A percentile compares a stretch with the other conserved stretches of the same genome.
These are phyloP conservation scores for Phaethornis superciliosus DNA, from an alignment of 2,113 vertebrate species.

Conservation along the genomic window DNA sequence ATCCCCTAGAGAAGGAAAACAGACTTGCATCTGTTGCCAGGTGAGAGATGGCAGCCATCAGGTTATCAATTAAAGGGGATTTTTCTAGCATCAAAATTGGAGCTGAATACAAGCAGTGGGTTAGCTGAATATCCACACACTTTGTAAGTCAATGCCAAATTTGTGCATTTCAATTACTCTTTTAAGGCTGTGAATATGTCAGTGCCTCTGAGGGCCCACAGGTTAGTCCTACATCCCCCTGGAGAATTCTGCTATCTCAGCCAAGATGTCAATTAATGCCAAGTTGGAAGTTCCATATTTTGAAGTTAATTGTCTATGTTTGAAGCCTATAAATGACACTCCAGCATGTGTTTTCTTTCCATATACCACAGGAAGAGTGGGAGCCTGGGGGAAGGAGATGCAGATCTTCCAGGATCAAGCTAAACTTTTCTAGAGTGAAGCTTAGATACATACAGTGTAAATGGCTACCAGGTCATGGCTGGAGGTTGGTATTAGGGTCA, in stretches of 20 bases:
- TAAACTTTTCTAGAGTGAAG: background rate
- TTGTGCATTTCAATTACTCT: background rate
- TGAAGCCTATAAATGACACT: background rate
- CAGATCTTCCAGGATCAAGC: background rate
- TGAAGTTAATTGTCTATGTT: background rate
- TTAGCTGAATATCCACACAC: background rate
- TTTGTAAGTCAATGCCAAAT: background rate
- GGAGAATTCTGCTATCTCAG: background rate
- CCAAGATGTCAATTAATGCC: rapidly evolving
- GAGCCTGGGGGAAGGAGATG: background rate
- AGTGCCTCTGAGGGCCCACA: background rate
- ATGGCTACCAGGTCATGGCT: background rate
- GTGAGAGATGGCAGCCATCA: background rate
- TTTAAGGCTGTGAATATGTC: background rate
- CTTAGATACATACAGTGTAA: background rate
- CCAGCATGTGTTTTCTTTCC: background rate
- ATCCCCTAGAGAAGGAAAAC: background rate
- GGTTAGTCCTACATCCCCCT: background rate
- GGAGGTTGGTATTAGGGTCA: background rate
- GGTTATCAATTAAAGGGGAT: background rate
- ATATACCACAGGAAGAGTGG: background rate
- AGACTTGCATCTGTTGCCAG: rapidly evolving
- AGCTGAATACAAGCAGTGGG: background rate
- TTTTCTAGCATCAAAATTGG: background rate
- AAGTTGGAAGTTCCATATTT: background rate